Percentiles rank a stretch among this genome's conserved stretches.
These are phyloP conservation scores for Diplogasteroides magnus DNA, from an alignment of 1,140 invertebrate species.

Conservation along the genomic window DNA sequence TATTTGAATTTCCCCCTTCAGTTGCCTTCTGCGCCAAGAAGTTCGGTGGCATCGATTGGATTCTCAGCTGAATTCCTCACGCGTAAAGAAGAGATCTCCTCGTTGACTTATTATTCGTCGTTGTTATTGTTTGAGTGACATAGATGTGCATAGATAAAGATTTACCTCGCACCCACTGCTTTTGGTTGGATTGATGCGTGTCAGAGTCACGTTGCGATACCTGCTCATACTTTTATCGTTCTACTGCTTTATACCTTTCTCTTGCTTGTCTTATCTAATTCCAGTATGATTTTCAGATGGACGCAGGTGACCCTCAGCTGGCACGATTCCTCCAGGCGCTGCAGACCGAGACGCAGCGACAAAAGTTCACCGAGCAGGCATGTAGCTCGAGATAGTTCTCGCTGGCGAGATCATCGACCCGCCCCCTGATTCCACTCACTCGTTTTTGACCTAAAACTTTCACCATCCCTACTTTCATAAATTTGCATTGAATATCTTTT, in stretches of 20 bases:
- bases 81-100: background rate
- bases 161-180: background rate
- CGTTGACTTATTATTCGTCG: background rate
- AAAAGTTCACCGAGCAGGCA: slow-evolving; percentile 38
- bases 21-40: background rate
- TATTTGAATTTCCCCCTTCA: slow-evolving; percentile 5
- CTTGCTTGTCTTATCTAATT: background rate
- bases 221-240: background rate
- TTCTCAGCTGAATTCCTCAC: background rate
- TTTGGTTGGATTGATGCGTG: background rate
- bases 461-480: too few relatives aligned
- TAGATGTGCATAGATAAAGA: slow-evolving; percentile 9
- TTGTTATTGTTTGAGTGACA: background rate
- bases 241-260: background rate
- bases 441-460: too few relatives aligned
- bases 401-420: too few relatives aligned
- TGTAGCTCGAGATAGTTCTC: too few relatives aligned
- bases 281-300: slow-evolving; percentile 13
- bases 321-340: slow-evolving; percentile 28
- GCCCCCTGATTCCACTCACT: too few relatives aligned
- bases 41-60: slow-evolving; percentile 14
- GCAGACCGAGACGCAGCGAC: slow-evolving; percentile 31
- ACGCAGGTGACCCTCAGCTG: slow-evolving; percentile 18
- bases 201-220: background rate
- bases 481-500: too few relatives aligned